These are phyloP conservation scores for Criorhina ranunculi DNA, from an alignment of 2,888 invertebrate genomes.

Conservation along the genomic window DNA sequence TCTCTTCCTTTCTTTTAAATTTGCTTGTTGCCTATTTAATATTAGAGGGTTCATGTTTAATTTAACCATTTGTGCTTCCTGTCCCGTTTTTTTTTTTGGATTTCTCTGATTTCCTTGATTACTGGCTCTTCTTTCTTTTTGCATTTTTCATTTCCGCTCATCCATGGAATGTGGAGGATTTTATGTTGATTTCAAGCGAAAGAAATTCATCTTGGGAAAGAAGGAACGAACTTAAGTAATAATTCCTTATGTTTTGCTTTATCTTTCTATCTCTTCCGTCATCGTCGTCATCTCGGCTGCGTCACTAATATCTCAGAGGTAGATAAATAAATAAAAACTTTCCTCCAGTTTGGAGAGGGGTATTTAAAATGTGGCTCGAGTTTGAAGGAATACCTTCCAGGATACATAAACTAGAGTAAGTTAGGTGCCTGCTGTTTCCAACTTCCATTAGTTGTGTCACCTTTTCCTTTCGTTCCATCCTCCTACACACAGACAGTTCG, in stretches of 20 bases:
- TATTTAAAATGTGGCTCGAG: conserved; percentile 18
- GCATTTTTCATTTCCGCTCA: conserved; percentile 51
- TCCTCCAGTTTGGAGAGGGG: conserved; percentile 27
- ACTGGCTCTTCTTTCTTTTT: conserved; percentile 19
- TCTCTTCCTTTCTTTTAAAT: background rate
- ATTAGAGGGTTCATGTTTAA: conserved; percentile 43
- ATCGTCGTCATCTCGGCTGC: conserved; percentile 3
- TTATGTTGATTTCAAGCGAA: conserved; percentile 66
- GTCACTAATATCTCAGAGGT: conserved; percentile 62
- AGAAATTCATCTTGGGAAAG: conserved; percentile 51
- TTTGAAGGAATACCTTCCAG: conserved; percentile 31
- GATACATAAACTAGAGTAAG: conserved; percentile 58
- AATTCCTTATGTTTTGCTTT: conserved; percentile 20
- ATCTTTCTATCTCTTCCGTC: conserved; percentile 8
- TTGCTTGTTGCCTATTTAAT: conserved; percentile 26
- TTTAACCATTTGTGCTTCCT: conserved; percentile 39
- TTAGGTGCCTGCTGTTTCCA: conserved; percentile 32
- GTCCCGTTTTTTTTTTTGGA: conserved; percentile 10
- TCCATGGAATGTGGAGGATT: conserved; percentile 50
- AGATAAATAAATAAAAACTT: conserved; percentile 56
- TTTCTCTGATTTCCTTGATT: conserved; percentile 62
- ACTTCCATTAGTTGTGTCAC: conserved; percentile 31
- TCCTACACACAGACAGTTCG: conserved; percentile 27
- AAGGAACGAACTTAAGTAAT: conserved; percentile 1
- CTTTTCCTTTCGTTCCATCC: conserved; percentile 34